Evolutionary conservation across 2,888 invertebrate genomes (phyloP), one percentile per base, ranked within the genome.

Genomic region (Pheosia gnoma): DNA sequence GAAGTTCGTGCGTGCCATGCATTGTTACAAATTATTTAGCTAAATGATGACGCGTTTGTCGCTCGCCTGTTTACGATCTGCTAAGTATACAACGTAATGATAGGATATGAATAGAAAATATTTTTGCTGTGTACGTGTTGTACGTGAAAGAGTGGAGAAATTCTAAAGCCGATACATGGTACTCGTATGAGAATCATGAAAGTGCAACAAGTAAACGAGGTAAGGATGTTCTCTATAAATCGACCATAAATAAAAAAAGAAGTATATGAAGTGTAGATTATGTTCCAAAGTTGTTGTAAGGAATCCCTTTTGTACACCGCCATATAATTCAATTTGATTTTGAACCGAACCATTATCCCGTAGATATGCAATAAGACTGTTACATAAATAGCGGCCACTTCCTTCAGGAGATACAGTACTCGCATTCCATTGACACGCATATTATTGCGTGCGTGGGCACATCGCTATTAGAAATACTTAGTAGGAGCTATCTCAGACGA

Each of bases 371-470:
- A 25, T 25, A 25, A 25, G 25, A 25, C 25, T 25, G 25, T 25
- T 25, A 25, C 25, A 25, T 25, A 51, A 51, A 51, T 25, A 51
- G 8, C n/a, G 5, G 47, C n/a, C 11, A 51, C 51, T 51, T 25
- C 51, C 51, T 51, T 51, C 51, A 51, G 25, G 4, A 47, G 47
- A n/a, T 47, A n/a, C 47, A 47, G 53, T 53, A 53, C 53, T 53
- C 36, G 1, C 36, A 53, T 37, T 11, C 37, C 53, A 38, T 10
- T 25, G 53, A 53, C 10, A 37, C 36, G n/a, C 37, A 53, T 8
- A 53, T 13, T 39, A 10, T 39, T 4, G 39, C 37, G n/a, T n/a
- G 55, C 55, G 55, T 55, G 37, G 55, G 55, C 55, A n/a, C 55
- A 55, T 11, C 55, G 13, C 55, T 55, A 39, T 55, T 55, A 36